Conservation (phyloP, 2,113 vertebrate genomes). For the Petaurus breviceps region DNA sequence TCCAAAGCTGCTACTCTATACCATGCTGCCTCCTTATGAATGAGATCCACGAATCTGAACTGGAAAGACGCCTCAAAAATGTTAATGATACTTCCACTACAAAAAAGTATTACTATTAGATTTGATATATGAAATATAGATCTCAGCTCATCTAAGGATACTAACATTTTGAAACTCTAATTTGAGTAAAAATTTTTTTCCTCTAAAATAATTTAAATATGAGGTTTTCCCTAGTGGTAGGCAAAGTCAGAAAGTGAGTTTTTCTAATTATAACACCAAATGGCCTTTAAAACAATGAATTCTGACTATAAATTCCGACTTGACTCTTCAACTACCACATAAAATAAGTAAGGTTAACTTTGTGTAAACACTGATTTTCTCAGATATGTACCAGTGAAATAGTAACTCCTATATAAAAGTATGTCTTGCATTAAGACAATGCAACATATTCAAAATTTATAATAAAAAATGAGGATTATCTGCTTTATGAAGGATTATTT, state of each 20-base stretch:
- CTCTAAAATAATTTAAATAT: background rate
- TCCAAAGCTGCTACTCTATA: background rate
- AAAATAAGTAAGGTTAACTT: slow-evolving; percentile 31
- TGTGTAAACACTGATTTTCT: background rate
- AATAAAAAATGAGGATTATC: slow-evolving; percentile 3
- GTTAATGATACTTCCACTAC: slow-evolving; percentile 19
- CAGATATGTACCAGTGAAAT: slow-evolving; percentile 16
- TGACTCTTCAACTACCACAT: slow-evolving; percentile 1
- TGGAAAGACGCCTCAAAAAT: slow-evolving; percentile 5
- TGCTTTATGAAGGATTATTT: background rate
- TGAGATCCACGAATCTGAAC: slow-evolving; percentile 3
- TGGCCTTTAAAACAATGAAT: slow-evolving; percentile 21
- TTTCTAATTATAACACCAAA: slow-evolving; percentile 34
- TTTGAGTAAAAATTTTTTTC: slow-evolving; percentile 12
- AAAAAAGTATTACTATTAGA: background rate
- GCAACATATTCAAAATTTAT: background rate
- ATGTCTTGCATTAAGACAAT: slow-evolving; percentile 24
- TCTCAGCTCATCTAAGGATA: background rate
- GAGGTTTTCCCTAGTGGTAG: slow-evolving; percentile 1
- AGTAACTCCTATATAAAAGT: background rate
- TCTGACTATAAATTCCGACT: slow-evolving; percentile 35
- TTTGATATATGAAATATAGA: background rate
- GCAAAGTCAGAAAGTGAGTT: slow-evolving; percentile 42
- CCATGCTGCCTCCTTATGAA: background rate
- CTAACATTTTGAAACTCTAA: background rate